These are phyloP conservation scores for Acrobasis consociella DNA, from an alignment of 2,888 invertebrate genomes.

Conservation along the genomic window DNA sequence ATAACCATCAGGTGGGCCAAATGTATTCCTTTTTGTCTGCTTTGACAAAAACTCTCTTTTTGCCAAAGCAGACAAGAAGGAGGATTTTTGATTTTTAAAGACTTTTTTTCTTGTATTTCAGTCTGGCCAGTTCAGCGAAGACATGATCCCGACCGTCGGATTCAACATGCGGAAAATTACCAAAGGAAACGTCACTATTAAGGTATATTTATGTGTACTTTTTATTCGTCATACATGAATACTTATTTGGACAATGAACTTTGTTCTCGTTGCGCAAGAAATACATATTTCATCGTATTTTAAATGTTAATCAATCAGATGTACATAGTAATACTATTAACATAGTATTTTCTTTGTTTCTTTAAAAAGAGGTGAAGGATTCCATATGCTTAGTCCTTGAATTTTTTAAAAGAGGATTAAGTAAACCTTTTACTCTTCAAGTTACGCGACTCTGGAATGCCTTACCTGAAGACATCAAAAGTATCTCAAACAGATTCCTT, in stretches of 20 bases:
- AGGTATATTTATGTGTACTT: slow-evolving; percentile 76
- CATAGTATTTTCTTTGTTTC: no score
- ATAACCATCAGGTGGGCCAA: no score
- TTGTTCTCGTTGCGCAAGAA: neutral
- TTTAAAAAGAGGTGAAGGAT: no score
- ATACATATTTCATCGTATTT: slow-evolving; percentile 10
- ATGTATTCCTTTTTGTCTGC: no score
- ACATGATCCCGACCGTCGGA: slow-evolving; percentile 99
- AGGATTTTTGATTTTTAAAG: neutral
- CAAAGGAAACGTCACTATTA: slow-evolving; percentile 99
- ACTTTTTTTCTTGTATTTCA: slow-evolving; percentile 72
- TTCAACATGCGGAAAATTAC: slow-evolving; percentile 99
- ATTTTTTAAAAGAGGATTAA: no score
- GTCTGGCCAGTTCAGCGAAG: slow-evolving; percentile 99
- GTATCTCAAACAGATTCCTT: no score
- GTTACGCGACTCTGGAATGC: no score
- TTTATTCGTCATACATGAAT: neutral
- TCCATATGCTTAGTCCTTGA: no score
- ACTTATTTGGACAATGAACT: slow-evolving; percentile 10
- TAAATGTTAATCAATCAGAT: slow-evolving; percentile 1
- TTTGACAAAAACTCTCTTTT: no score
- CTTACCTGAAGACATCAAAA: no score
- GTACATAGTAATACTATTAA: neutral
- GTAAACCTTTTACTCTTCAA: no score
- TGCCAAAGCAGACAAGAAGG: no score